These are phyloP conservation scores for Oxycera nigricornis DNA, from an alignment of 2,888 invertebrate genomes.

Conservation along the genomic window DNA sequence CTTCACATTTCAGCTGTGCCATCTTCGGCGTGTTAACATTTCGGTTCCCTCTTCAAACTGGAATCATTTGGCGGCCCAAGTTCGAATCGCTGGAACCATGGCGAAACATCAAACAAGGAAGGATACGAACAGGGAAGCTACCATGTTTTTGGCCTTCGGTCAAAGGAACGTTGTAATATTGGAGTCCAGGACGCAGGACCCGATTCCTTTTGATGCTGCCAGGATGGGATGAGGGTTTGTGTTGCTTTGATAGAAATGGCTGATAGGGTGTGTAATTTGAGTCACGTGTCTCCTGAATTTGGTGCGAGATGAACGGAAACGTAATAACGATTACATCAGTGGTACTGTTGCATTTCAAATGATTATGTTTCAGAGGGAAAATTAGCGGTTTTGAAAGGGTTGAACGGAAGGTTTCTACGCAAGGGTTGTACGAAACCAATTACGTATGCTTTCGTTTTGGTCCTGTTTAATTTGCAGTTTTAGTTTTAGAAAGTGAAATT, in stretches of 20 bases:
- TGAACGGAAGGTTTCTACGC: too few species aligned
- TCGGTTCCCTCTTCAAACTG: background rate
- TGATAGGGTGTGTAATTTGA: background rate
- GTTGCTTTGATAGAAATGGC: background rate
- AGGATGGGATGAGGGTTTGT: background rate
- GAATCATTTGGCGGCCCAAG: background rate
- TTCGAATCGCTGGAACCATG: background rate
- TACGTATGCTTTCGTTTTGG: too few species aligned
- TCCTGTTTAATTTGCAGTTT: too few species aligned
- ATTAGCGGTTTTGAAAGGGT: too few species aligned
- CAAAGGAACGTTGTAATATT: background rate
- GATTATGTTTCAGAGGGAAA: too few species aligned
- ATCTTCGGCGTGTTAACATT: slow-evolving; percentile 6
- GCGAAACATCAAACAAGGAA: background rate
- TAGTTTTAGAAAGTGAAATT: too few species aligned
- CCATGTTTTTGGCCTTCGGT: background rate
- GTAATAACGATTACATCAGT: too few species aligned
- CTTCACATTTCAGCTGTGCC: slow-evolving; percentile 11
- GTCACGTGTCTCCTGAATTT: background rate
- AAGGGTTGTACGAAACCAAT: too few species aligned
- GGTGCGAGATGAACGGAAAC: too few species aligned
- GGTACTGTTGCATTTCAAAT: too few species aligned
- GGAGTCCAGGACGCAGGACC: background rate
- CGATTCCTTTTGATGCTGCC: background rate
- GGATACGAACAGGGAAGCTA: too few species aligned